Evolutionary conservation across 2,888 invertebrate species (phyloP), one percentile per base, ranked within the genome.

Genomic region (Caenorhabditis doughertyi): DNA sequence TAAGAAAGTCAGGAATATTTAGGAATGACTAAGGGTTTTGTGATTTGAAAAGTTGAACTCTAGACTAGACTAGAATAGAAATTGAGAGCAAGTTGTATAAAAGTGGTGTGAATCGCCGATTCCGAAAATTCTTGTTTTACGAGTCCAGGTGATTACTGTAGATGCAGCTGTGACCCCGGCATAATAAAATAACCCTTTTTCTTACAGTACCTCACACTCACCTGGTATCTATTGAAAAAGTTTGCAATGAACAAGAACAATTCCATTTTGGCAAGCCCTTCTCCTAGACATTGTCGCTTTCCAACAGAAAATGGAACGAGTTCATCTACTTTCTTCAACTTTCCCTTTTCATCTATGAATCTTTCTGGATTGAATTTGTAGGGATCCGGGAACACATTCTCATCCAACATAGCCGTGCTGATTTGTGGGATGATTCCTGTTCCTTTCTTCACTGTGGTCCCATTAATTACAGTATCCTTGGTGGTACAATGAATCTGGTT

Each of bases 271-370:
- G 87, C 85, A 16, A 87, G 39, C 18, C 82, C 81, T 71, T 87
- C 85, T 4, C 85, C 85, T 7, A 85, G 55, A 42, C 85, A 85
- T 42, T 64, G 68, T 35, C 84, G 58, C 39, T 85, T 85, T 18
- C 85, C 85, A 18, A 85, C 55, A 16, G 83, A 83, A 44, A 85
- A 85, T 13, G 85, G 84, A 18, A 80, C 42, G 11, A 85, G 53
- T 18, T 82, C 76, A 18, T 85, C 84, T 21, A 81, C 44, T 42
- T 77, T 82, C 32, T 82, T 87, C 25, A 86, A 27, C 56, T 86
- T 85, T 16, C 89, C 90, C 60, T 85, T 79, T 44, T 76, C 83
- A 51, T 84, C 83, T n/a, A 89, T 67, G 49, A 82, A 84, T 42
- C 85, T 42, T 3, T 84, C 82, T 73, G 79, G 81, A 67, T 80